Percentiles rank a stretch among this genome's conserved stretches.
Evolutionary conservation across 2,113 vertebrate species (phyloP).

Genomic region (Lota lota): DNA sequence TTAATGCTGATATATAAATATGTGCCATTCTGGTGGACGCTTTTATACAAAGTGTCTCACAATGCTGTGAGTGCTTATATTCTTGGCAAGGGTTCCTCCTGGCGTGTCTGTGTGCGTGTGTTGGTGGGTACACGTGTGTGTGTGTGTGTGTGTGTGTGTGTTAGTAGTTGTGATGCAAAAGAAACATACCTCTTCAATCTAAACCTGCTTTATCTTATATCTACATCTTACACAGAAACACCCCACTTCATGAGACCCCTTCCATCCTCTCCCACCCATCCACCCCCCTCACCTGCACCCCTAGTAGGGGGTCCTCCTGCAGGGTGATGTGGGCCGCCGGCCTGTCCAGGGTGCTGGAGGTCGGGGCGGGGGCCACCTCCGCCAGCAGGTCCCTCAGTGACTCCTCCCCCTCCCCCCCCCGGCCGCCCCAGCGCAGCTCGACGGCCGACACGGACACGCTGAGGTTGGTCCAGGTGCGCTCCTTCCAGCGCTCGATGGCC

Average conservation of each 20-base stretch:
- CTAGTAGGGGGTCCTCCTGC: conserved; percentile 88
- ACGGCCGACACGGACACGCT: conserved; percentile 93
- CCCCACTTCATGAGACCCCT: not conserved
- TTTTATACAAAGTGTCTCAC: too few relatives aligned
- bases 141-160: too few relatives aligned
- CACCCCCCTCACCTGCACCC: conserved; percentile 81
- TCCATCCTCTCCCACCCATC: not conserved
- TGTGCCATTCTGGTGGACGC: too few relatives aligned
- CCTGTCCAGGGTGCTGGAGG: conserved; percentile 82
- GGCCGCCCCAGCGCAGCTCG: conserved; percentile 85
- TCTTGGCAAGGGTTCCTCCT: too few relatives aligned
- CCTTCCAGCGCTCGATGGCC: conserved; percentile 89
- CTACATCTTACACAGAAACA: too few relatives aligned
- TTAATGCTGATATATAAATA: too few relatives aligned
- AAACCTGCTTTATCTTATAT: too few relatives aligned
- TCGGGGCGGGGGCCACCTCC: conserved; percentile 78
- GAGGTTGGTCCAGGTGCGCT: conserved; percentile 92
- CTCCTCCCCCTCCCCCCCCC: conserved; percentile 79
- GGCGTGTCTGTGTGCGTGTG: too few relatives aligned
- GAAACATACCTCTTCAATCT: too few relatives aligned
- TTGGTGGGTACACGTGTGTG: too few relatives aligned
- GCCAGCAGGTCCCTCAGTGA: conserved; percentile 89
- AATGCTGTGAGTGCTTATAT: too few relatives aligned
- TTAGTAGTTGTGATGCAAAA: too few relatives aligned
- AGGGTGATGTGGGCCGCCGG: conserved; percentile 88